Base-by-base conservation (phyloP, 2,113 vertebrate species). In the Leucopsar rothschildi region DNA sequence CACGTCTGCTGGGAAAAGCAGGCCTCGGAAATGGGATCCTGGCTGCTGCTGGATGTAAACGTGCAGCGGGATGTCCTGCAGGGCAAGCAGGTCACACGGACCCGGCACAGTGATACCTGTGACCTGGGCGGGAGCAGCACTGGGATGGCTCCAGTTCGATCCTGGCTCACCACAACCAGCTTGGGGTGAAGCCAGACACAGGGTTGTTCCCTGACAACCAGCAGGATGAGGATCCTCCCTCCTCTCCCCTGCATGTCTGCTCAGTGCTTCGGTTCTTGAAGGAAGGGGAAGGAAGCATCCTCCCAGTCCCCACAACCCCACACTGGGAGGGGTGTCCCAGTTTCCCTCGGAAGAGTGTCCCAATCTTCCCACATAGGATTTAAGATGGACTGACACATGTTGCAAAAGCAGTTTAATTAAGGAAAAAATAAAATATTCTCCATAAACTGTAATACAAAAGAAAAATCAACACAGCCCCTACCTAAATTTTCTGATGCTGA, bases 341-440 rank as follows among this genome's bases (percentile, higher is more conserved):
- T 37, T 37, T 37, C 37, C 37, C 37, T 37, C 37, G 37, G 37
- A 37, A 37, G 37, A 37, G 9, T 78, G 39, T 35, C 24, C 60
- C 76, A 1, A 0, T 22, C 12, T 59, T 57, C 42, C 72, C 33
- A 7, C 0, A 0, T 0, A 37, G 10, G 33, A 17, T 59, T 82
- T 35, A 33, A 56, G 47, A 60, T 17, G 17, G 44, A 42, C 10
- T 52, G 47, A 59, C 47, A 47, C 8, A 12, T 0, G 0, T 15
- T 45, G 39, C 33, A 68, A 47, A 86, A 70, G 44, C 23, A 50
- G 35, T n/a, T 92, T 42, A 33, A 59, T 27, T 18, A 63, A 9
- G 16, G 20, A 25, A 70, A 86, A 89, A 37, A 21, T 16, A 27
- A 77, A 84, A 52, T 20, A 15, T 15, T 78, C 45, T 65, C n/a